These are phyloP conservation scores for Rhipidura dahli DNA, from an alignment of 2,113 vertebrate genomes.

Conservation along the genomic window DNA sequence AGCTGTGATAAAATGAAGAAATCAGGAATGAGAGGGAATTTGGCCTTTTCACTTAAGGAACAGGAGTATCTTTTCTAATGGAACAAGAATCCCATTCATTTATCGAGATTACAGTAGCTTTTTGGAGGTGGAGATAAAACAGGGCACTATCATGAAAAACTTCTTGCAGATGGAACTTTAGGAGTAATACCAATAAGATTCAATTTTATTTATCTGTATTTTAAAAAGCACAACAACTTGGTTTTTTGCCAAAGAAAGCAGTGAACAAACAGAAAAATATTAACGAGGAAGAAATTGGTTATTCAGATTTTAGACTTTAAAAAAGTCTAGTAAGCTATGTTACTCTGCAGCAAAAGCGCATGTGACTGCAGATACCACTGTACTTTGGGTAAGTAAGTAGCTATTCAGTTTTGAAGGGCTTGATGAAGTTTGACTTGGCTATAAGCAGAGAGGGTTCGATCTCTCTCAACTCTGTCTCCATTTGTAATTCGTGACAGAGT, in stretches of 20 bases:
- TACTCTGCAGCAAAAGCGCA: background rate
- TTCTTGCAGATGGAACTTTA: background rate
- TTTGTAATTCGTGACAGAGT: background rate
- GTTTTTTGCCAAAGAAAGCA: background rate
- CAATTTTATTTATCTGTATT: background rate
- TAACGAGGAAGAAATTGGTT: background rate
- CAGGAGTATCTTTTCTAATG: background rate
- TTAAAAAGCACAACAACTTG: background rate
- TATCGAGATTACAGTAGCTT: background rate
- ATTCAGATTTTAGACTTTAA: background rate
- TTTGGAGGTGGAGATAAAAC: background rate
- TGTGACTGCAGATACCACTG: background rate
- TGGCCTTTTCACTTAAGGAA: background rate
- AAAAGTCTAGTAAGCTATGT: background rate
- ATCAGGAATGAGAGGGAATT: background rate
- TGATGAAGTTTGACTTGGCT: background rate
- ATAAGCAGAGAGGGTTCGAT: background rate
- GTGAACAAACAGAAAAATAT: background rate
- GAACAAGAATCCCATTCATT: background rate
- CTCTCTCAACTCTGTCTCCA: background rate
- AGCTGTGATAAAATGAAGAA: conserved; percentile 12
- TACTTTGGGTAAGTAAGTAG: background rate
- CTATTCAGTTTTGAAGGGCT: background rate
- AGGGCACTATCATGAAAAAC: background rate
- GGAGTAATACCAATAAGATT: background rate